These are phyloP conservation scores for Vidua chalybeata DNA, from an alignment of 2,113 vertebrate species.

Conservation along the genomic window DNA sequence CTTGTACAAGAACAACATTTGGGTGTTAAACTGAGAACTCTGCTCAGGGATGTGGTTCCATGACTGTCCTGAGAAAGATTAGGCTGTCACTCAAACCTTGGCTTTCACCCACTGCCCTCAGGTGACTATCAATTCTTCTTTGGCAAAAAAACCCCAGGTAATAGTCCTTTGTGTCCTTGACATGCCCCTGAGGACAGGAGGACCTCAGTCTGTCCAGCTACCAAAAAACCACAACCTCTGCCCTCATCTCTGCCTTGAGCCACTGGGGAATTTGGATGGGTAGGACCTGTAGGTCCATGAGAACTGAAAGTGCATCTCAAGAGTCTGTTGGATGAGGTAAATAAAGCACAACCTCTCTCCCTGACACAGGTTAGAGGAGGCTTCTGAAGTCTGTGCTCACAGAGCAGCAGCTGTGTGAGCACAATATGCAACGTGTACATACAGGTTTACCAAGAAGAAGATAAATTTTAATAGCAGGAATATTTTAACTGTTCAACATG, in stretches of 20 bases:
- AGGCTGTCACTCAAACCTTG: neutral
- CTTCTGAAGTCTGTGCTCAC: neutral
- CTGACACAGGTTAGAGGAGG: neutral
- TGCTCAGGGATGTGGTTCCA: neutral
- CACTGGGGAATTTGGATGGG: neutral
- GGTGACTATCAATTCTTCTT: neutral
- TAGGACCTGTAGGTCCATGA: accelerated
- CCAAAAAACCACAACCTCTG: neutral
- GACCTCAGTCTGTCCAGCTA: neutral
- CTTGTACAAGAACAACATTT: neutral
- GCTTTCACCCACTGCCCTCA: neutral
- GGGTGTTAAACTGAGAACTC: neutral
- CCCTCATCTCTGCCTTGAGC: neutral
- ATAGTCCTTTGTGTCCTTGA: neutral
- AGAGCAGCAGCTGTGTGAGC: neutral
- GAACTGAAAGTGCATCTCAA: neutral
- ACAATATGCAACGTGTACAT: neutral
- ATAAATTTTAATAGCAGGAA: conserved; percentile 45
- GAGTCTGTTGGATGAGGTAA: neutral
- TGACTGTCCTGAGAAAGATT: neutral
- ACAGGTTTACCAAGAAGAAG: conserved; percentile 19
- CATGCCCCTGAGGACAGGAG: accelerated
- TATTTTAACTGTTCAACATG: conserved; percentile 57
- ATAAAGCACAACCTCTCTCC: neutral
- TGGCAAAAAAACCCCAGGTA: neutral